Percentiles rank a stretch among this genome's conserved stretches.
Evolutionary conservation across 1,140 invertebrate species (phyloP).

Genomic region (Yoshiicerus persimilis): DNA sequence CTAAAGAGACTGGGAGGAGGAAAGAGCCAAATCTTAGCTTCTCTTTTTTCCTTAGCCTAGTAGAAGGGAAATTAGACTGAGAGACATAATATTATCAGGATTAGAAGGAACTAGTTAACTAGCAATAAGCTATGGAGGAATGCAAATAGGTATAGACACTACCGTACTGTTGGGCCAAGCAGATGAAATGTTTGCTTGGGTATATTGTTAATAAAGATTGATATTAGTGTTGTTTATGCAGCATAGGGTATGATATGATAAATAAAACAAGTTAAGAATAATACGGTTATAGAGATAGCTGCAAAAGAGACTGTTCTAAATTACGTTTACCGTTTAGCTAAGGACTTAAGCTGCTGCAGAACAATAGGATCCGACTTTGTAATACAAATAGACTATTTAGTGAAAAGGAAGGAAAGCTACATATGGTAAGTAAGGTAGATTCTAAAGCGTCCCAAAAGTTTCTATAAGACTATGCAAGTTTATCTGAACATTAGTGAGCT

Average conservation of each 20-base stretch:
- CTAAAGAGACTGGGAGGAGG: neutral
- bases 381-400: neutral
- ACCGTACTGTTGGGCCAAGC: too few relatives aligned
- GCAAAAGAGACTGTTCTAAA: neutral
- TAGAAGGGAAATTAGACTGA: neutral
- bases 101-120: neutral
- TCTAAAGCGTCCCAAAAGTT: neutral
- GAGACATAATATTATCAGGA: neutral
- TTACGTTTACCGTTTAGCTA: neutral
- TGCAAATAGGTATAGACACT: too few relatives aligned
- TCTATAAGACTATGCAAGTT: neutral
- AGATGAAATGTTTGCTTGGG: too few relatives aligned
- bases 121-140: neutral
- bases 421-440: neutral
- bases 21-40: neutral
- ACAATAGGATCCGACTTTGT: neutral
- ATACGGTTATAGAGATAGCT: neutral
- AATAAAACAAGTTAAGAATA: neutral
- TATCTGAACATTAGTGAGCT: neutral
- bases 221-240: neutral
- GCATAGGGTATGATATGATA: too few relatives aligned
- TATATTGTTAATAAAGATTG: too few relatives aligned
- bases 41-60: neutral
- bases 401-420: neutral
- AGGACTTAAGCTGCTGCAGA: neutral